Conservation (phyloP, 2,113 vertebrate species). For the Gallinago paraguaiae region DNA sequence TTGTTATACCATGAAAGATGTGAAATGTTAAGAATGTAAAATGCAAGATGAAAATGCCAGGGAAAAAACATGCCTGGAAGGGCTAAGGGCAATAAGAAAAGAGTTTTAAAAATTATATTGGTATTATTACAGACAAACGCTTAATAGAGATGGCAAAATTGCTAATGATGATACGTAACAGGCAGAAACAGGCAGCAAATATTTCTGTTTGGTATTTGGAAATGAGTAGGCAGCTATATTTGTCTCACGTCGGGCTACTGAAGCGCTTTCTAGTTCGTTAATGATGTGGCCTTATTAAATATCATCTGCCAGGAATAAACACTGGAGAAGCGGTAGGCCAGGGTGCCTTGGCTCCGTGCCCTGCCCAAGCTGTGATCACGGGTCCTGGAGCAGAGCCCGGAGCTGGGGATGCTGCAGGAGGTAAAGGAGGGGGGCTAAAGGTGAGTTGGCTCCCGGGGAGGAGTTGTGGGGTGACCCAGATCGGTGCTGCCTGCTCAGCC, state of each 20-base stretch:
- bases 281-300: slow-evolving; percentile 43
- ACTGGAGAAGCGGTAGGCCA: neutral
- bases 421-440: neutral
- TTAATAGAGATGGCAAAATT: slow-evolving; percentile 18
- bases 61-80: neutral
- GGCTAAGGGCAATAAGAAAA: neutral
- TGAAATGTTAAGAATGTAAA: neutral
- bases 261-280: slow-evolving; percentile 37
- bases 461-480: neutral
- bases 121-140: slow-evolving; percentile 11
- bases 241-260: slow-evolving; percentile 38
- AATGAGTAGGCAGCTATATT: slow-evolving; percentile 53
- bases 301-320: slow-evolving; percentile 43
- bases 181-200: slow-evolving; percentile 37
- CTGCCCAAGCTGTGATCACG: neutral
- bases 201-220: slow-evolving; percentile 44
- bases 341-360: neutral
- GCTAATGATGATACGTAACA: slow-evolving; percentile 31
- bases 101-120: neutral
- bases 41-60: neutral
- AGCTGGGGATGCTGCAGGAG: neutral
- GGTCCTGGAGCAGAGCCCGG: neutral
- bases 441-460: neutral
- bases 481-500: neutral
- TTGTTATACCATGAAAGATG: neutral